Percentiles rank a stretch among this genome's conserved stretches.
These are phyloP conservation scores for Dunckerocampus dactyliophorus DNA, from an alignment of 2,113 vertebrate species.

Conservation along the genomic window DNA sequence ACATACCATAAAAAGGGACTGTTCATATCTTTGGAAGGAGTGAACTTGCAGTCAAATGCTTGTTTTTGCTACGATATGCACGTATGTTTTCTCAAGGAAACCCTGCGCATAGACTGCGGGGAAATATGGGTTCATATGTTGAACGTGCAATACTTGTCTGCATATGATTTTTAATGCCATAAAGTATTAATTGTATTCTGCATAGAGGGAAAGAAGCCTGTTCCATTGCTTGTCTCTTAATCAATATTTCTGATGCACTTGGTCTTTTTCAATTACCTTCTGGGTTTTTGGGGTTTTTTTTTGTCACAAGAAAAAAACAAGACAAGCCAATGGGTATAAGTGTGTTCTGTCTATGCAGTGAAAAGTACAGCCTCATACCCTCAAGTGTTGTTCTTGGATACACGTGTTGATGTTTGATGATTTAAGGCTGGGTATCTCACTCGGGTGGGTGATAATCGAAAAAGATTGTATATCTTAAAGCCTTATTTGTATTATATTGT, in stretches of 20 bases:
- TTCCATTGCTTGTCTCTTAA: slow-evolving; percentile 15
- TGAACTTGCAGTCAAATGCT: no score
- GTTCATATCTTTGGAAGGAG: no score
- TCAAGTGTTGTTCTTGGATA: background rate
- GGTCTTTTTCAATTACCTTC: slow-evolving; percentile 35
- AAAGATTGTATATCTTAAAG: background rate
- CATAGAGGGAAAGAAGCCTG: slow-evolving; percentile 13
- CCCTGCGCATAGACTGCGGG: background rate
- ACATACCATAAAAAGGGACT: no score
- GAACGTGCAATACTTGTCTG: slow-evolving; percentile 26
- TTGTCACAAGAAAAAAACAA: slow-evolving; percentile 14
- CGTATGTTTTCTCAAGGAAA: slow-evolving; percentile 24
- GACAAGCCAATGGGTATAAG: slow-evolving; percentile 6
- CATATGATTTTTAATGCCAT: slow-evolving; percentile 46
- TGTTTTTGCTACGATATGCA: background rate
- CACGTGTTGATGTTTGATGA: slow-evolving; percentile 18
- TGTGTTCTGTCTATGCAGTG: slow-evolving; percentile 20
- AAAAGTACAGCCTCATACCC: slow-evolving; percentile 5
- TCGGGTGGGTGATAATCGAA: slow-evolving; percentile 20
- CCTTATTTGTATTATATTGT: slow-evolving; percentile 19
- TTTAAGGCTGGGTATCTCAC: slow-evolving; percentile 4
- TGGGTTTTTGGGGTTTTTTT: slow-evolving; percentile 21
- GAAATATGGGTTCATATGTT: slow-evolving; percentile 10
- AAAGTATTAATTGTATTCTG: slow-evolving; percentile 62
- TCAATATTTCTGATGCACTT: slow-evolving; percentile 55